Evolutionary conservation across 2,797 vertebrate genomes (phyloP), one percentile per base, ranked within the genome.

Genomic region (Ara ararauna): DNA sequence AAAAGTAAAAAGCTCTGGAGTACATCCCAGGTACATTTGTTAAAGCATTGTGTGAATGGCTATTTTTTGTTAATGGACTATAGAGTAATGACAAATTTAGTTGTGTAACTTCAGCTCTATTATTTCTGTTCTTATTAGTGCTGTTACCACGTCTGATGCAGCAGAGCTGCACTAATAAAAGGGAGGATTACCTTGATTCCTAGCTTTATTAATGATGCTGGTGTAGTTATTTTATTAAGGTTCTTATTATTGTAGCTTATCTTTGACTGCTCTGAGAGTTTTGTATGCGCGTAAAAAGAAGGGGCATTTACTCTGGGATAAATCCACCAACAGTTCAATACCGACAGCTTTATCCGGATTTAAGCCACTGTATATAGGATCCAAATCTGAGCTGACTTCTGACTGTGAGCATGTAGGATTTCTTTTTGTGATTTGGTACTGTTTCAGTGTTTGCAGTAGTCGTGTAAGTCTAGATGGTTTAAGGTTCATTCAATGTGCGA

Each of bases 401-500:
- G 73, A 83, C 76, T 68, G 53, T 89, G 70, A 87, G 78, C 79
- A 32, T 9, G 7, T 50, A 60, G 74, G 61, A 50, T 86, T 94
- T 77, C 54, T 88, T 45, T 44, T 45, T 44, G 64, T 78, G 66
- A 53, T 53, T 67, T 73, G 85, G 67, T 86, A 68, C 83, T 53
- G 40, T 90, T 91, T 94, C 79, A 80, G 26, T 95, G 85, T 84
- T 96, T 96, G 93, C 90, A 91, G 29, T 65, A 76, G 76, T 89
- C 91, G 80, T 90, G 38, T 93, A 86, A 82, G 66, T 76, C 64
- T 86, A 75, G 87, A 73, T 90, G 60, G 73, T 93, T 90, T 96
- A 97, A 94, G 87, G 76, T 86, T 93, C 83, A 82, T 96, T 93
- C 42, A 13, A 36, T 93, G 73, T 96, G 85, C 40, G 48, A 90